Base-by-base conservation (phyloP, 2,888 invertebrate species). In the Heliconius hortense region DNA sequence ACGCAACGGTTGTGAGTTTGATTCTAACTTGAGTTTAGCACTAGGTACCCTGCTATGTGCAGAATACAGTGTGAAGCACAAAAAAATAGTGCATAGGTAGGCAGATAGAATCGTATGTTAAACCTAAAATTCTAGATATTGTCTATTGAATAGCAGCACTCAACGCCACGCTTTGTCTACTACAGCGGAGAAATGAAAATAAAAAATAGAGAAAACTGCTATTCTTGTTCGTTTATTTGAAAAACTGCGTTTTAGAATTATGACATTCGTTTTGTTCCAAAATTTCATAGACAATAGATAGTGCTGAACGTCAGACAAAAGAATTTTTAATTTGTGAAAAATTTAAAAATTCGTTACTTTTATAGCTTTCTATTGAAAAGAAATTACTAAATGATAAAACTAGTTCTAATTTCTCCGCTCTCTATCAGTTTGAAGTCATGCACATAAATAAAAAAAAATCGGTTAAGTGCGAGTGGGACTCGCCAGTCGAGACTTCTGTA, bases 251-350 rank as follows among this genome's bases (percentile, higher is more conserved):
- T 69, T 69, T 35, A 31, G 24, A 31, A 69, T 56, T 69, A 56
- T 24, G 56, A 56, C 69, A 4, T 56, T 24, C 31, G n/a, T 56
- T 69, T 69, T 69, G n/a, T 31, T 56, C 53, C 24, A n/a, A 69
- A 69, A n/a, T n/a, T 35, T 53, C 56, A 31, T 56, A 69, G 69
- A 69, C 53, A 69, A 69, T 69, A 56, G 69, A 31, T 56, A 56
- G 53, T 24, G 69, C 26, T 31, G 53, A 31, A 56, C 56, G 31
- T 31, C 56, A 35, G 31, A 69, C 69, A 69, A 69, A 56, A 24
- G 31, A 56, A 69, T 69, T 56, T 69, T 56, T 56, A 56, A 56
- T 56, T 31, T 69, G 31, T 31, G 24, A 69, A 69, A 69, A 69
- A 56, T 69, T 56, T 56, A 13, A 69, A 69, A 69, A 31, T 35